Conservation (phyloP, 2,888 invertebrate genomes). For the Hipparchia semele region DNA sequence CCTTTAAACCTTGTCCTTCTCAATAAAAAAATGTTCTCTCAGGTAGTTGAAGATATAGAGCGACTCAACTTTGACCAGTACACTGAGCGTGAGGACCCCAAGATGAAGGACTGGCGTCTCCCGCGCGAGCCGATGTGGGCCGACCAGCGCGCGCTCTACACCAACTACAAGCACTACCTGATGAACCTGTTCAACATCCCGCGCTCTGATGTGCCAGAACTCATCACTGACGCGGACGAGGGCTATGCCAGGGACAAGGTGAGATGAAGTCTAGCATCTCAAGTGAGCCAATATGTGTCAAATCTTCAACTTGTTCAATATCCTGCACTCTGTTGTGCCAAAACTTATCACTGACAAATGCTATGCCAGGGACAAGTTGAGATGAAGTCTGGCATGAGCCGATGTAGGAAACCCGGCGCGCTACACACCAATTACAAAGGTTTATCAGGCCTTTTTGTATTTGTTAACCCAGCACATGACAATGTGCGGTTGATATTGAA, state of each 20-base stretch:
- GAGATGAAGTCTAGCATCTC: neutral
- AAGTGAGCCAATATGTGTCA: constrained; percentile 84
- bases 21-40: neutral
- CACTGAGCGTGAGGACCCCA: constrained; percentile 84
- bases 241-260: constrained; percentile 62
- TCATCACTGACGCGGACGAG: constrained; percentile 85
- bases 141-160: constrained; percentile 82
- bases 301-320: constrained; percentile 67
- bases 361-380: too few species aligned
- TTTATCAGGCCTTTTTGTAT: too few species aligned
- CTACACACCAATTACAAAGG: too few species aligned
- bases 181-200: constrained; percentile 85
- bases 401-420: too few species aligned
- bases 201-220: constrained; percentile 87
- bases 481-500: too few species aligned
- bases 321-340: too few species aligned
- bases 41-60: constrained; percentile 93
- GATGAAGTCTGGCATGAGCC: too few species aligned
- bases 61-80: constrained; percentile 87
- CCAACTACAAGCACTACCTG: constrained; percentile 82
- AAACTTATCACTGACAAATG: too few species aligned
- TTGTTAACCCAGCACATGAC: too few species aligned
- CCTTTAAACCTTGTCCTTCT: too few species aligned
- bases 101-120: constrained; percentile 91
- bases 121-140: constrained; percentile 84